A percentile compares a stretch with the other conserved stretches of the same genome.
Conservation (phyloP, 1,140 invertebrate genomes). For the Hyles euphorbiae region DNA sequence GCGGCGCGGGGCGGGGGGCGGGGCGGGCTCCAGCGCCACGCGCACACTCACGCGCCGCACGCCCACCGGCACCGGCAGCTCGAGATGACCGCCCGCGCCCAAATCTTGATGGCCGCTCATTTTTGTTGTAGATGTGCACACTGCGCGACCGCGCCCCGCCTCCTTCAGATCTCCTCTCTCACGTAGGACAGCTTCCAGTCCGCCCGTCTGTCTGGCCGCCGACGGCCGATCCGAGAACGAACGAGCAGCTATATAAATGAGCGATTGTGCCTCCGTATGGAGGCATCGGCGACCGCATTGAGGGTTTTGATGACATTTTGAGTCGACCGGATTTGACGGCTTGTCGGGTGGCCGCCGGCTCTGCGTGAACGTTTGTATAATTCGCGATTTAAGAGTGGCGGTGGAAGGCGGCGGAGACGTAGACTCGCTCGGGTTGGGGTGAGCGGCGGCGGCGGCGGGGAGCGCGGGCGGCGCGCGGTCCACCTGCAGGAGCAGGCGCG, state of each 20-base stretch:
- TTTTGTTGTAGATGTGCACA: not conserved
- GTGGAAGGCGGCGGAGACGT: too few relatives aligned
- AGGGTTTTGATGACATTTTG: not conserved
- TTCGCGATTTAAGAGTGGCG: not conserved
- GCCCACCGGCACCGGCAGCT: not conserved
- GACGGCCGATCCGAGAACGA: too few relatives aligned
- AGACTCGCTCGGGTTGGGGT: too few relatives aligned
- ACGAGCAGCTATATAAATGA: not conserved
- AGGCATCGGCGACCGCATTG: not conserved
- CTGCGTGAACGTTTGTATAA: not conserved
- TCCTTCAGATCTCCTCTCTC: not conserved
- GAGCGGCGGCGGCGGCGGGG: not conserved
- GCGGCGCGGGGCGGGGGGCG: not conserved
- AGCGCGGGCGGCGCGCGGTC: slow-evolving; percentile 20
- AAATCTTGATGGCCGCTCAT: not conserved
- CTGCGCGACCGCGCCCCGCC: slow-evolving; percentile 3
- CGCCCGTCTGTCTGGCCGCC: not conserved
- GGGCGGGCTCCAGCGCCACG: not conserved
- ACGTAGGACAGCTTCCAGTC: not conserved
- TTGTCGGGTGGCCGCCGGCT: not conserved
- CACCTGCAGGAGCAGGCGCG: slow-evolving; percentile 29
- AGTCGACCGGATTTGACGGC: not conserved
- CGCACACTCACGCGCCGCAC: not conserved
- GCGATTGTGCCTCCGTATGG: not conserved
- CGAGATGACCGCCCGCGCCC: not conserved